Percentiles rank a stretch among this genome's conserved stretches.
Evolutionary conservation across 2,888 invertebrate genomes (phyloP).

Genomic region (Laspeyria flexula): DNA sequence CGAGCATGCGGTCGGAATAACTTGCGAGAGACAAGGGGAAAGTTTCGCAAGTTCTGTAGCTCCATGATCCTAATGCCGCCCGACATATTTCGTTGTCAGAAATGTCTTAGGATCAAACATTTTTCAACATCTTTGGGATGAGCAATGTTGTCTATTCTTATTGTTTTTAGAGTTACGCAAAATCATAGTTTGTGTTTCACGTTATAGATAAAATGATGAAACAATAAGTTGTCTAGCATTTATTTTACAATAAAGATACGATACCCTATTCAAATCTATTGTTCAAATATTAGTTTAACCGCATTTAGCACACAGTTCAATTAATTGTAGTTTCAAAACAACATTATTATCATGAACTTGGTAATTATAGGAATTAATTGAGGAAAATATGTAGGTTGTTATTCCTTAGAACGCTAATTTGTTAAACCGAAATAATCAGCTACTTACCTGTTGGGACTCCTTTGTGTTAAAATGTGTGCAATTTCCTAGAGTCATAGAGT

Average conservation of each 20-base stretch:
- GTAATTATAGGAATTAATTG: conserved; percentile 6
- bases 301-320: background rate
- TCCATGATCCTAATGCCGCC: conserved; percentile 35
- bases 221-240: no score
- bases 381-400: conserved; percentile 13
- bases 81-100: conserved; percentile 43
- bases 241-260: no score
- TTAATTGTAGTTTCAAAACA: background rate
- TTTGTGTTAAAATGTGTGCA: no score
- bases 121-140: no score
- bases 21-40: conserved; percentile 61
- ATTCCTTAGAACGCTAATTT: background rate
- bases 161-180: no score
- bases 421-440: no score
- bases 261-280: background rate
- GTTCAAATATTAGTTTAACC: background rate
- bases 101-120: conserved; percentile 26
- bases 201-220: no score
- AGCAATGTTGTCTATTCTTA: no score
- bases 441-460: no score
- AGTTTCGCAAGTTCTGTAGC: conserved; percentile 62
- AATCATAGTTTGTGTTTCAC: no score
- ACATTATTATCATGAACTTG: background rate
- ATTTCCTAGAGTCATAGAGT: no score
- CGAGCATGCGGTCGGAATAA: conserved; percentile 51